Conservation (phyloP, 2,113 vertebrate genomes). For the Laticauda colubrina region DNA sequence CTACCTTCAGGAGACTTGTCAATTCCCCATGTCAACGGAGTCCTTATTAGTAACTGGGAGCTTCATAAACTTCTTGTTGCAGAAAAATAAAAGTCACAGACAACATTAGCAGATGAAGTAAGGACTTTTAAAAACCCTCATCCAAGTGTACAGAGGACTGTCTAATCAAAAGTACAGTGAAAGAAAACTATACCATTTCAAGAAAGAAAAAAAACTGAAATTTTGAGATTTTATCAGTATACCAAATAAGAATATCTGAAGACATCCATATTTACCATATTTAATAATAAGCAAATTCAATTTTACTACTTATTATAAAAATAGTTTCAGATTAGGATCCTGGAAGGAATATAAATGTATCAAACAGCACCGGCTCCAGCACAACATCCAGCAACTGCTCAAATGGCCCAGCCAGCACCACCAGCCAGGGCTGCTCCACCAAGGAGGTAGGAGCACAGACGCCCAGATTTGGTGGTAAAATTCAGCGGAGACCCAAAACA, state of each 20-base stretch:
- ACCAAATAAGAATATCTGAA: neutral
- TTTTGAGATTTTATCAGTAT: neutral
- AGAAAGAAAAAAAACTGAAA: neutral
- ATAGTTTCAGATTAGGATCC: neutral
- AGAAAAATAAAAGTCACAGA: neutral
- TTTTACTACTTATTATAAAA: neutral
- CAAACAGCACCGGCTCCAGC: neutral
- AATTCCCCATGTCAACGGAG: neutral
- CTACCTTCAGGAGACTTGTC: neutral
- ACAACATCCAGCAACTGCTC: too few species aligned
- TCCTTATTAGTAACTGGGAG: neutral
- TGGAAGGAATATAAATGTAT: neutral
- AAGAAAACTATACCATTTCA: neutral
- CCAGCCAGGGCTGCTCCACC: too few species aligned
- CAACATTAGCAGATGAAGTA: neutral
- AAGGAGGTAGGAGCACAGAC: too few species aligned
- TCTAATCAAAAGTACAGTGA: neutral
- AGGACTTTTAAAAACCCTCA: neutral
- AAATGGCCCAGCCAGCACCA: too few species aligned
- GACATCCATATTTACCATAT: neutral
- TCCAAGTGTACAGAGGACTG: neutral
- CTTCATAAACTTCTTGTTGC: neutral
- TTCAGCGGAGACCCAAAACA: too few species aligned
- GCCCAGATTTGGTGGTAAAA: too few species aligned
- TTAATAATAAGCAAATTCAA: neutral